Percentiles rank a stretch among this genome's conserved stretches.
Evolutionary conservation across 2,113 vertebrate species (phyloP).

Genomic region (Thermophis baileyi): DNA sequence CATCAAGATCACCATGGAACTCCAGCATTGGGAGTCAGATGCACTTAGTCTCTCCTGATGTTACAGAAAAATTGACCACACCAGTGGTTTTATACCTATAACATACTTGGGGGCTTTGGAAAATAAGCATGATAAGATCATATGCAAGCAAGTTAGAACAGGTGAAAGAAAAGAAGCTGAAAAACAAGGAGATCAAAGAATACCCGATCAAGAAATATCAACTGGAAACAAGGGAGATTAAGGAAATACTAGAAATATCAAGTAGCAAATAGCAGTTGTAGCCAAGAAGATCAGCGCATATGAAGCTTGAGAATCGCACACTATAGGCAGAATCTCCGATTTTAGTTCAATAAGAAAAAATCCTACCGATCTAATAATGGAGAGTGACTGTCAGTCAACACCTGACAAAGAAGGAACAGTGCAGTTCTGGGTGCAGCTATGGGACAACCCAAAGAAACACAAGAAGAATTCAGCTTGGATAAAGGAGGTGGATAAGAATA

Average conservation of each 20-base stretch:
- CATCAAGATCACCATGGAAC: background rate
- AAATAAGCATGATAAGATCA: background rate
- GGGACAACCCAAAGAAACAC: background rate
- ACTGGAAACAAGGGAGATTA: background rate
- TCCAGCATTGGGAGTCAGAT: background rate
- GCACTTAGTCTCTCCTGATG: background rate
- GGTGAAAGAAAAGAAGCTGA: background rate
- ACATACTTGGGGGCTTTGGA: background rate
- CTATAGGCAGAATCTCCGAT: background rate
- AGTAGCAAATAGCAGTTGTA: background rate
- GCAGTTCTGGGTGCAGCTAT: background rate
- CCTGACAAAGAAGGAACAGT: background rate
- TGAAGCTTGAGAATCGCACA: background rate
- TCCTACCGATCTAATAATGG: background rate
- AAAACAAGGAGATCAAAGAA: background rate
- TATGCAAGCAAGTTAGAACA: background rate
- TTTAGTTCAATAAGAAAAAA: background rate
- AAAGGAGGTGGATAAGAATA: background rate
- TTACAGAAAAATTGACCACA: background rate
- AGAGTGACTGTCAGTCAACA: background rate
- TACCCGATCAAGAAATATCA: background rate
- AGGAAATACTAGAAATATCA: background rate
- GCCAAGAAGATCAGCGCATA: background rate
- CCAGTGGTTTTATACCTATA: background rate
- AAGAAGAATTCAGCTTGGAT: background rate